Evolutionary conservation across 2,113 vertebrate genomes (phyloP), one percentile per base, ranked within the genome.

Genomic region (Alosa alosa): DNA sequence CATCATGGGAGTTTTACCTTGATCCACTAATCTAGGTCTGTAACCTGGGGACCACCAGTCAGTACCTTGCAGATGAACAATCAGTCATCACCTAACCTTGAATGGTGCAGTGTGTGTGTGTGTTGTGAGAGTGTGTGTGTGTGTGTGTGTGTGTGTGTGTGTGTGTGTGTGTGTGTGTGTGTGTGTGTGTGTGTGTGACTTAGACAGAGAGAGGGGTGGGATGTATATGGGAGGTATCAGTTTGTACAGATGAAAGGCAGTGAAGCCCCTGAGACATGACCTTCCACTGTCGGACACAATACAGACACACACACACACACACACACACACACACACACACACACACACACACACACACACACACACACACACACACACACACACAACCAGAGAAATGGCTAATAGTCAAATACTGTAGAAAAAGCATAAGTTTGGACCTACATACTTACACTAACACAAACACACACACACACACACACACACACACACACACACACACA

Each of bases 81-180:
- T 55, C 85, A 83, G 82, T 72, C 82, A 86, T 86, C 85, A 49
- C 45, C 85, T 78, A 41, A 83, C 85, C 85, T 86, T 86, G 82
- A 86, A 49, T 81, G 10, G 64, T n/a, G 25, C 47, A 17, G 55
- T 60, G 55, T 60, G 55, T 60, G 55, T 60, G 55, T 60, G 55
- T 60, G 55, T 22, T 60, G 55, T 57, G 55, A 3, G 55, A 3
- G 55, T 57, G 55, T 57, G 55, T 57, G 46, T 57, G 52, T 57
- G 52, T 11, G 52, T 57, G 57, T 64, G 57, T 68, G 64, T 68
- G n/a, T 9, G n/a, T 78, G 49, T 44, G 18, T 82, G 57, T n/a
- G 68, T 13, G 60, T 83, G 84, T 72, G 68, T 64, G n/a, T 45
- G 68, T 84, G 82, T 82, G 52, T 82, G 17, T 83, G 83, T 45